Base-by-base conservation (phyloP, 2,888 invertebrate species). In the Allophyes oxyacanthae region DNA sequence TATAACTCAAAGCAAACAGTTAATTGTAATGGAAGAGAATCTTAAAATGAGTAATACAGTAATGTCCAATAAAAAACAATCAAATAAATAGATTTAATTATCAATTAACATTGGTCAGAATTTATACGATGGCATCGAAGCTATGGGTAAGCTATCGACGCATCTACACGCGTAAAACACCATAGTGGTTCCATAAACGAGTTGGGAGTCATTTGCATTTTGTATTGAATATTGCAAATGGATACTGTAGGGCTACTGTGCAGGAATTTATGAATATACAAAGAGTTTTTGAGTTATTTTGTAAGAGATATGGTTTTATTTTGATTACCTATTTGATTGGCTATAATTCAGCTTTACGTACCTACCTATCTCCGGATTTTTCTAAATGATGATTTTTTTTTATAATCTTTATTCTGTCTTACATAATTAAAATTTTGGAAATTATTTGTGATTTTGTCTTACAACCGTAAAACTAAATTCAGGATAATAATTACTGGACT, bases 141-240 rank as follows among this genome's bases (percentile, higher is more conserved):
- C 52, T 51, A 54, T 56, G 40, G 66, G 48, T 55, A 62, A 62
- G 59, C 60, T 79, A 83, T 81, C 77, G 53, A 45, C 4, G 44
- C 49, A 83, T 82, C 82, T 81, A 82, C 81, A 82, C 48, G 75
- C 71, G 75, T 81, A 76, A 75, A 80, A 81, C 80, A 81, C 72
- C 59, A 64, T 66, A 56, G 59, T 46, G 32, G 57, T 42, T 50
- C 72, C 65, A 67, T 70, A 77, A 74, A 69, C 74, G 63, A 68
- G 59, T 67, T 45, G 45, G 32, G 37, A 55, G 14, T 58, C 62
- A 77, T 76, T 78, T 68, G 64, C 79, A 77, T 78, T 63, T 63
- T 57, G 60, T 62, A 76, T 72, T 71, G 75, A 77, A 77, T 67
- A 77, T 67, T 62, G 72, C 68, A 64, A 73, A 77, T 66, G 55